Conservation (phyloP, 2,797 vertebrate species). For the Anabacerthia variegaticeps region DNA sequence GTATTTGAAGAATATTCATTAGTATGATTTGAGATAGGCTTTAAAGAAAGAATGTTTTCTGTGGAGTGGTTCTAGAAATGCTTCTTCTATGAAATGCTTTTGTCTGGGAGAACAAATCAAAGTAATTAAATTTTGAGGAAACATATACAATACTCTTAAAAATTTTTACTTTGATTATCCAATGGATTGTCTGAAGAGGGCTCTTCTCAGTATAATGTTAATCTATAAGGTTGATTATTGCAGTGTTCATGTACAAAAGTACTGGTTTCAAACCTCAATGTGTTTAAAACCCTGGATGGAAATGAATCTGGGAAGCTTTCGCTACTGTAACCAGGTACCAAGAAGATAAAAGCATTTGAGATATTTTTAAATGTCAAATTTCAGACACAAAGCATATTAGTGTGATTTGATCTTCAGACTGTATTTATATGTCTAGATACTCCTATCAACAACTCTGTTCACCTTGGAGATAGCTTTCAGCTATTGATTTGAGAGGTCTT, state of each 20-base stretch:
- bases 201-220: background rate
- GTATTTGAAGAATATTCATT: background rate
- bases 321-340: background rate
- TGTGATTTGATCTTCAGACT: constrained; percentile 39
- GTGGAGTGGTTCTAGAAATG: background rate
- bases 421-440: constrained; percentile 20
- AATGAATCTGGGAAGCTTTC: background rate
- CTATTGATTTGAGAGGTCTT: background rate
- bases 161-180: background rate
- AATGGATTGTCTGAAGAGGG: background rate
- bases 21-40: background rate
- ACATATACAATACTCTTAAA: background rate
- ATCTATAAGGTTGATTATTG: background rate
- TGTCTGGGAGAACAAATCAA: background rate
- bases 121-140: background rate
- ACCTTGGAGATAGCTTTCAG: background rate
- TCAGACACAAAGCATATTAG: background rate
- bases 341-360: constrained; percentile 24
- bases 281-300: background rate
- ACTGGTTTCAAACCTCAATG: background rate
- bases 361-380: constrained; percentile 41
- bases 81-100: background rate
- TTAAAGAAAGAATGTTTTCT: background rate
- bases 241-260: background rate
- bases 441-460: background rate